Conservation (phyloP, 2,797 vertebrate species). For the Premnoplex brunnescens region DNA sequence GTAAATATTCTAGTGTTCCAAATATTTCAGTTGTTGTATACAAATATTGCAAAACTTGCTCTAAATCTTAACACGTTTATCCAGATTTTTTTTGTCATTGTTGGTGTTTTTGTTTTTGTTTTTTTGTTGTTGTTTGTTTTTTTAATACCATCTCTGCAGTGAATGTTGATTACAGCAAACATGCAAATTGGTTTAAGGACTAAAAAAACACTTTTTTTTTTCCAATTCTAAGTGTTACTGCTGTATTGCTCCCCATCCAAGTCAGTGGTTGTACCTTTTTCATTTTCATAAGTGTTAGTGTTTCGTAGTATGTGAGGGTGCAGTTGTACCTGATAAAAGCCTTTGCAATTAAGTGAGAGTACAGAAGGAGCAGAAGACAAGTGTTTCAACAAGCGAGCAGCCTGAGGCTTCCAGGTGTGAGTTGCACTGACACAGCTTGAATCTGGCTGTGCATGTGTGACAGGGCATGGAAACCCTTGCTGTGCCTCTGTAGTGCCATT, state of each 20-base stretch:
- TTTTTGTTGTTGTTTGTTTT: too few relatives aligned
- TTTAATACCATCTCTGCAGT: not conserved
- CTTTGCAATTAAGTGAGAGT: not conserved
- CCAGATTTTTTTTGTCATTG: not conserved
- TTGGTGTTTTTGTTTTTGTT: too few relatives aligned
- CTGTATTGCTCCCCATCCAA: not conserved
- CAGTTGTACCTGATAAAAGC: not conserved
- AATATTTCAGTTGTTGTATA: not conserved
- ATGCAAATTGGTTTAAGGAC: not conserved
- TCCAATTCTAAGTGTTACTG: not conserved
- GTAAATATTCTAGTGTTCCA: not conserved
- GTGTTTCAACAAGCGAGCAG: not conserved
- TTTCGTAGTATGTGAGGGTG: not conserved
- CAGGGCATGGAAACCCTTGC: not conserved
- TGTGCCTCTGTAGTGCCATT: not conserved
- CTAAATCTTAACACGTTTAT: not conserved
- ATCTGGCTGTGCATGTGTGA: accelerated
- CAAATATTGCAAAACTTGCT: not conserved
- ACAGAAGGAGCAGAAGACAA: not conserved
- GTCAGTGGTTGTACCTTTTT: not conserved
- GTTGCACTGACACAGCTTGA: not conserved
- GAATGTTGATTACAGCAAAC: not conserved
- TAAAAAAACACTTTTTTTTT: accelerated
- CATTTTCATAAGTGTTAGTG: not conserved
- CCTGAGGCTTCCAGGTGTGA: not conserved